These are phyloP conservation scores for Coleophora flavipennella DNA, from an alignment of 2,888 invertebrate species.

Conservation along the genomic window DNA sequence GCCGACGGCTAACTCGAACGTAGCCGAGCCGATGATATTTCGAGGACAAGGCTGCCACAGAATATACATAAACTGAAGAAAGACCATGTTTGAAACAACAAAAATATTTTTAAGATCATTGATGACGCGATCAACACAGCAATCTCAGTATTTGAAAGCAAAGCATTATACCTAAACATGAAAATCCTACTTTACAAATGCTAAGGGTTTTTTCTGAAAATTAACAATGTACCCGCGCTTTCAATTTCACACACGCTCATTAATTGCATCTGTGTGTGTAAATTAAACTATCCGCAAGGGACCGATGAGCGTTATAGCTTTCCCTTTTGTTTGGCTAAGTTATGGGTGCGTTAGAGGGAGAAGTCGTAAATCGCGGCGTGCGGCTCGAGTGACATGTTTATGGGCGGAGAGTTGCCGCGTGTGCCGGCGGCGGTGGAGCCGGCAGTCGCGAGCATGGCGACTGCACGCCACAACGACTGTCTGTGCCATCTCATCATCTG, in stretches of 20 bases:
- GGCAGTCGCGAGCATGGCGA: constrained; percentile 67
- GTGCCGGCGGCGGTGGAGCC: constrained; percentile 51
- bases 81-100: too few relatives aligned
- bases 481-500: too few relatives aligned
- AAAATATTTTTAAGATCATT: too few relatives aligned
- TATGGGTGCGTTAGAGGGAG: constrained; percentile 69
- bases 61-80: constrained; percentile 35
- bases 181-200: too few relatives aligned
- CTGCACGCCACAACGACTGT: constrained; percentile 14
- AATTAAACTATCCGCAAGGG: constrained; percentile 71
- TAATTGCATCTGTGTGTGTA: constrained; percentile 61
- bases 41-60: constrained; percentile 51
- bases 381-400: constrained; percentile 69
- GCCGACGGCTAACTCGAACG: constrained; percentile 56
- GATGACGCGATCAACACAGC: too few relatives aligned
- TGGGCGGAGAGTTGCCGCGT: constrained; percentile 57
- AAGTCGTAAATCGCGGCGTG: constrained; percentile 65
- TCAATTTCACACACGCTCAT: constrained; percentile 66
- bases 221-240: constrained; percentile 27
- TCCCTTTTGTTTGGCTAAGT: constrained; percentile 70
- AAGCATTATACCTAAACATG: too few relatives aligned
- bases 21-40: constrained; percentile 45
- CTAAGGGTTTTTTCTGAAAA: constrained; percentile 41
- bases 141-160: too few relatives aligned
- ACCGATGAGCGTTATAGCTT: constrained; percentile 71